Base-by-base conservation (phyloP, 2,888 invertebrate species). In the Chrysolina americana region DNA sequence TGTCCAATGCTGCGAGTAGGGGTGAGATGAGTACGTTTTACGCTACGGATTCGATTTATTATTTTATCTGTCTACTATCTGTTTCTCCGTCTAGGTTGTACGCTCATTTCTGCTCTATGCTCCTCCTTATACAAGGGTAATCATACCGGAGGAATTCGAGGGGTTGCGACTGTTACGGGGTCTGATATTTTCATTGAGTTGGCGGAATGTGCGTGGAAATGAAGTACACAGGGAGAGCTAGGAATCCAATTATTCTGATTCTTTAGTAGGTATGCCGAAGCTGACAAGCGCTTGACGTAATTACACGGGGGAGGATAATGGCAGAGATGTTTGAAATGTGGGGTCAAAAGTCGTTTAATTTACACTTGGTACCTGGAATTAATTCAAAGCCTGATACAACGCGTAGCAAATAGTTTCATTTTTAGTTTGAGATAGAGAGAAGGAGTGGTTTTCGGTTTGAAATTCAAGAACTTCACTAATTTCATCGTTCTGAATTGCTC, bases 31-130 rank as follows among this genome's bases (percentile, higher is more conserved):
- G 68, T 50, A 66, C 50, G 68, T 53, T 68, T 53, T 56, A 53
- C 53, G 53, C 21, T 50, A 15, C 11, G 19, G 53, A 36, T 68
- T 68, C 68, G 68, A 68, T 68, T 68, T 68, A 68, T 68, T 53
- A 68, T 68, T 53, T 53, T 68, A 53, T 68, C 68, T 53, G 68
- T 68, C 68, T 68, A 68, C 53, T 68, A 53, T 68, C 53, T 21
- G 53, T 19, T 50, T 56, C 68, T 68, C 59, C n/a, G 59, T 59
- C 59, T 59, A 23, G 23, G 28, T 28, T 59, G 23, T 59, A 59
- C 59, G 59, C 59, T 59, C 36, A 59, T 59, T 59, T 59, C 36
- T 36, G 36, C 59, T 59, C 28, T 36, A 23, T 36, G 59, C 59
- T 59, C 59, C 36, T 17, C 11, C 59, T 36, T 10, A 36, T 28